Conservation (phyloP, 2,888 invertebrate species). For the Philereme transversata region DNA sequence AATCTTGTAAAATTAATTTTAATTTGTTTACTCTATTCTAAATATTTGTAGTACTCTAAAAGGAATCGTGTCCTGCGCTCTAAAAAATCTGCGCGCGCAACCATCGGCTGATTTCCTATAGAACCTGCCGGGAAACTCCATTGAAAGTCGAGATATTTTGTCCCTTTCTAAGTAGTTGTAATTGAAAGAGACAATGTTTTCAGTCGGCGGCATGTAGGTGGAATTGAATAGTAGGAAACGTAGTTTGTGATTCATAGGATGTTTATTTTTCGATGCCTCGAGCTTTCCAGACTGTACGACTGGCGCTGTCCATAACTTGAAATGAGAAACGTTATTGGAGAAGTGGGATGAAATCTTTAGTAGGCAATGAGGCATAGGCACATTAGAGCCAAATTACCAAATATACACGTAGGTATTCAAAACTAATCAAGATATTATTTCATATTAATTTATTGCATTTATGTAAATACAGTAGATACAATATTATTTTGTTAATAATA, state of each 20-base stretch:
- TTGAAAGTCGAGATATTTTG: constrained; percentile 44
- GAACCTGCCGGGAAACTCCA: constrained; percentile 48
- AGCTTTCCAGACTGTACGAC: constrained; percentile 30
- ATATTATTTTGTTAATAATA: no score
- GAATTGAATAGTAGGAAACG: constrained; percentile 27
- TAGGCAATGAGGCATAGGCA: not conserved
- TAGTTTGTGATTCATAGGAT: constrained; percentile 33
- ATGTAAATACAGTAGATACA: no score
- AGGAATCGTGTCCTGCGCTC: constrained; percentile 76
- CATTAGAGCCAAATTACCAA: no score
- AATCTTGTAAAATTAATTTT: constrained; percentile 7
- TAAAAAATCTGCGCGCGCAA: constrained; percentile 78
- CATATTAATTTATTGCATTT: no score
- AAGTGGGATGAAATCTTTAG: constrained; percentile 6
- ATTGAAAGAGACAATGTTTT: constrained; percentile 33
- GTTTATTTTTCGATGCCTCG: constrained; percentile 32
- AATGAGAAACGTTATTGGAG: constrained; percentile 9
- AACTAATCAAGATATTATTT: no score
- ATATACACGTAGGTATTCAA: no score
- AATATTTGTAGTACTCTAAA: constrained; percentile 58
- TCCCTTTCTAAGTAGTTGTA: constrained; percentile 42
- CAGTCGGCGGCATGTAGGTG: constrained; percentile 11
- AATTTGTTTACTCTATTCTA: constrained; percentile 52
- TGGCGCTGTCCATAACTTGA: constrained; percentile 20
- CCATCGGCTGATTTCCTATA: constrained; percentile 56